Evolutionary conservation across 2,113 vertebrate species (phyloP).

Genomic region (Aviceda subcristata): DNA sequence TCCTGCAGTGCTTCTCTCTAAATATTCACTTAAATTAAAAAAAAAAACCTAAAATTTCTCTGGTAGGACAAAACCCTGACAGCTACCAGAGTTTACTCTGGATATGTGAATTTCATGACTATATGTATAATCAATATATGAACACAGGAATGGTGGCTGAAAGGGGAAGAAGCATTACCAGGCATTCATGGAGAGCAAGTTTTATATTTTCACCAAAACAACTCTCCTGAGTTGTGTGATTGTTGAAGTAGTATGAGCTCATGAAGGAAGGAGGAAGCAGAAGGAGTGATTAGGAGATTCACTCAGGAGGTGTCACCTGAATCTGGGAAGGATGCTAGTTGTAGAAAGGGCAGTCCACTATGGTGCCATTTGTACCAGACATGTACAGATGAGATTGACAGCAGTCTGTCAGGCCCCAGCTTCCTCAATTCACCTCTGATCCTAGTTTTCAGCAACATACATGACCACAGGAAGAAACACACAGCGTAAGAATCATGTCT

Average conservation of each 20-base stretch:
- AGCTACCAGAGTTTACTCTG: neutral
- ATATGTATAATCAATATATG: accelerated
- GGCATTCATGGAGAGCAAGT: neutral
- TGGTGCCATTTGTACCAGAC: neutral
- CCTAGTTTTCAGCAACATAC: neutral
- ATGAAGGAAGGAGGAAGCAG: neutral
- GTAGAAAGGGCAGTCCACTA: neutral
- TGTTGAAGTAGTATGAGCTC: neutral
- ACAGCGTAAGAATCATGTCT: neutral
- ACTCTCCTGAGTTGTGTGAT: neutral
- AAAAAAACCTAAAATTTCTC: neutral
- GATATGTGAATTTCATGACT: neutral
- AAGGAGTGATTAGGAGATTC: neutral
- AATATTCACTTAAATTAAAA: neutral
- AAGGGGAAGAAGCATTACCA: neutral
- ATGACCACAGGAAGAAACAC: neutral
- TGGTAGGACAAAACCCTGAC: neutral
- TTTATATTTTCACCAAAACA: neutral
- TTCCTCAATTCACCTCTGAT: neutral
- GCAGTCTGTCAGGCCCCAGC: neutral
- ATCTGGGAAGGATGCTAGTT: neutral
- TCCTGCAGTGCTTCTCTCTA: neutral
- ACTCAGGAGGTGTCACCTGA: neutral
- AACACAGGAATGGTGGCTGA: neutral
- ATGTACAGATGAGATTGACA: neutral